Evolutionary conservation across 1,140 invertebrate species (phyloP), one percentile per base, ranked within the genome.

Genomic region (Lepidurus packardi): DNA sequence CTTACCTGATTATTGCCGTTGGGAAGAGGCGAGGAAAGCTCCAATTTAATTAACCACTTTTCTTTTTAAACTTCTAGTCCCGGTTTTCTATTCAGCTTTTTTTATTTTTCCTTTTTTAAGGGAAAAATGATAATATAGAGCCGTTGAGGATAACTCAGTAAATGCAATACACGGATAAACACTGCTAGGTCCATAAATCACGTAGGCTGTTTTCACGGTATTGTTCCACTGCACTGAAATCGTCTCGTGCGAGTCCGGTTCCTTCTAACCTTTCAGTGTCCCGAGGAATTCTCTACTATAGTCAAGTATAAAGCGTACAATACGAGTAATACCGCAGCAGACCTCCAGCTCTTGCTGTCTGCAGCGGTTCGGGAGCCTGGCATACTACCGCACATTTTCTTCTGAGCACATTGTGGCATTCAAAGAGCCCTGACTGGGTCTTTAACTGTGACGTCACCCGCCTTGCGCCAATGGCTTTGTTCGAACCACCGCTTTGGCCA

Each of bases 361-460:
- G 53, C 53, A 65, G 53, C 6, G 53, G 53, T 65, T 65, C 53
- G 21, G 53, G 53, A 65, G 53, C 53, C 21, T 16, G 53, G 16
- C 21, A 65, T 65, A 65, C 53, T 65, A 65, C 53, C 53, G 53
- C 53, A 65, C 53, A 65, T 65, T 65, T 65, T 65, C 53, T 65
- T 65, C 53, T 65, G 53, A 65, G 53, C 53, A 65, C 53, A 21
- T 65, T 65, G 53, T 65, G 53, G 13, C 13, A 65, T 9, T 65
- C 53, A 65, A 65, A 65, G 53, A 16, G 53, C 21, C 53, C 53
- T 65, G 53, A 65, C 16, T 65, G 53, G 53, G 53, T 65, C 53
- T 65, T 65, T 65, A 65, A 13, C 53, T 16, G 53, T 65, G 53
- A 65, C 53, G 53, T 65, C 53, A 65, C 53, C 6, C 3, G 53